Evolutionary conservation across 2,113 vertebrate species (phyloP).

Genomic region (Herpetotheres cachinnans): DNA sequence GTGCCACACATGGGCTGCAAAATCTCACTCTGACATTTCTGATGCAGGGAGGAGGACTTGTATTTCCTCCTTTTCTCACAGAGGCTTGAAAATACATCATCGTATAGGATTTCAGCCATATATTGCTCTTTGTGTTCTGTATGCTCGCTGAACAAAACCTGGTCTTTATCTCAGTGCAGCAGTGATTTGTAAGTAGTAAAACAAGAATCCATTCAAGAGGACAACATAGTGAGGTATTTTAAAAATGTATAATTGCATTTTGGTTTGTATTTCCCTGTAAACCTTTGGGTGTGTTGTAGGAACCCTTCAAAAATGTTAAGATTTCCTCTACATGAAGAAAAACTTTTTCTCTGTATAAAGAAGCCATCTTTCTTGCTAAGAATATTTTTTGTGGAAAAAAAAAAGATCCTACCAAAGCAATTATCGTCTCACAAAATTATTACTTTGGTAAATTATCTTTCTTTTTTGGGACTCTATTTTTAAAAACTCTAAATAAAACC

Average conservation of each 20-base stretch:
- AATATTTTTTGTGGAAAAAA: background rate
- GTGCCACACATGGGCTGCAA: rapidly evolving
- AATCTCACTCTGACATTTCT: background rate
- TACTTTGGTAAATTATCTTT: background rate
- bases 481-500: background rate
- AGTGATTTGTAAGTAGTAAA: background rate
- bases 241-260: background rate
- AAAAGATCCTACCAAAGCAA: background rate
- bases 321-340: background rate
- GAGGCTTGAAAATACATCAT: background rate
- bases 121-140: background rate
- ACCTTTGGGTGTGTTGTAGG: background rate
- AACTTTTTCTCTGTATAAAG: background rate
- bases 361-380: background rate
- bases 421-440: background rate
- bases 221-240: background rate
- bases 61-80: background rate
- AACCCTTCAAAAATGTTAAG: background rate
- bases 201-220: background rate
- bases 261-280: background rate
- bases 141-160: background rate
- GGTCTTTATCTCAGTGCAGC: background rate
- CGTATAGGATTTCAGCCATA: background rate
- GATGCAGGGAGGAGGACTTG: background rate
- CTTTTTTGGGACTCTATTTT: background rate